Base-by-base conservation (phyloP, 2,113 vertebrate species). In the Madoqua kirkii region DNA sequence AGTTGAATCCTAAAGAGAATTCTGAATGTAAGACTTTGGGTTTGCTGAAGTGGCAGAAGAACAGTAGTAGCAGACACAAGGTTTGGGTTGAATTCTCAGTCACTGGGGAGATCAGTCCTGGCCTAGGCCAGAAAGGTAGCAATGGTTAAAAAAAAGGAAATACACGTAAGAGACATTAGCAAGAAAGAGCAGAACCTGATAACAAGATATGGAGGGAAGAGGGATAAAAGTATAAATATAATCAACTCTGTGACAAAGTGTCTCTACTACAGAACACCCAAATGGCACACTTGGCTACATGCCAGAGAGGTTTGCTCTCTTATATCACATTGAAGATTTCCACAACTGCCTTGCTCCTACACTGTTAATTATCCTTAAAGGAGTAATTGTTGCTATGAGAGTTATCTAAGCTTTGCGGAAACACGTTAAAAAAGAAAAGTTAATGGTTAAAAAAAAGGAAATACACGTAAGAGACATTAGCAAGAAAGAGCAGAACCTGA, bases 361-460 rank as follows among this genome's bases (percentile, higher is more conserved):
- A 64, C 29, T 94, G 57, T 85, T 59, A 87, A 94, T 87, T 81
- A 81, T 57, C 52, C 87, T 81, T 88, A 27, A 95, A 71, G 7
- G 67, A 89, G 25, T 95, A 86, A 17, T 13, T 85, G 48, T 25
- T 59, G 54, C 62, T 83, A 59, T 71, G 36, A 40, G 62, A 87
- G 36, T 29, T 92, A 93, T 89, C 54, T 86, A 95, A 40, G 48
- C n/a, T 97, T 92, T 60, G 36, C 2, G 92, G 60, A 92, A 94
- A 96, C 91, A 97, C 9, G 23, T 79, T 92, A 92, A 97, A 97
- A 98, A 90, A 94, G 71, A 95, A 89, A 82, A 92, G 36, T 48
- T n/a, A n/a, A n/a, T n/a, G n/a, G n/a, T n/a, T n/a, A 87, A 84
- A 52, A 3, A 62, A 89, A 93, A 92, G 25, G 7, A 79, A 78